phyloP scores from a whole-genome alignment of 2,797 vertebrate genomes.

The Enteromius afrohamiltoni region DNA sequence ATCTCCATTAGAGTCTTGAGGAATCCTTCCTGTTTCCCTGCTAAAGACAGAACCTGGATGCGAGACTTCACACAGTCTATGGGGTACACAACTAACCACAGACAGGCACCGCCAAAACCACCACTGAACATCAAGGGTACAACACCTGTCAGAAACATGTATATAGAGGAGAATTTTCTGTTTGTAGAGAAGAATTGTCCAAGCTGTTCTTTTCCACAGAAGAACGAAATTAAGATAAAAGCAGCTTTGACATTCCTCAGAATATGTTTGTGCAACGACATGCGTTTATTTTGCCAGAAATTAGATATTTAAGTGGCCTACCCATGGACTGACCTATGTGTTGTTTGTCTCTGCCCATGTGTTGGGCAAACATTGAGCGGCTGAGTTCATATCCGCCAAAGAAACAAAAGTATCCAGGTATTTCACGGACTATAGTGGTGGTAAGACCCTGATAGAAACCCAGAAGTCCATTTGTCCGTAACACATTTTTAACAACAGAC shows the following conservation, averaged over 20 bases:
- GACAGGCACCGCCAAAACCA: conserved; percentile 90
- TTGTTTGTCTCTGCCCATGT: conserved; percentile 86
- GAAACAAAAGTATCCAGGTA: conserved; percentile 98
- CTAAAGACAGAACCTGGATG: conserved; percentile 98
- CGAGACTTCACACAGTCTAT: conserved; percentile 97
- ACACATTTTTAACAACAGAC: conserved; percentile 89
- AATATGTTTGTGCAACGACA: neutral
- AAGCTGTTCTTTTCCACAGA: neutral
- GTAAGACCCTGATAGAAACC: conserved; percentile 94
- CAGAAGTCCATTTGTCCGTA: conserved; percentile 85
- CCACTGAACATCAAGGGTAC: conserved; percentile 89
- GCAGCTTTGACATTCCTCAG: neutral
- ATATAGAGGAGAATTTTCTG: neutral
- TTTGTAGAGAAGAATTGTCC: neutral
- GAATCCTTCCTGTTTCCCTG: conserved; percentile 88
- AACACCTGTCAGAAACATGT: conserved; percentile 76
- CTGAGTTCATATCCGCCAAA: conserved; percentile 95
- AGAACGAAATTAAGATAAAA: neutral
- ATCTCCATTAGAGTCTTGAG: conserved; percentile 87
- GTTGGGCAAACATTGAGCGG: conserved; percentile 84
- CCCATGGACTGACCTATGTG: conserved; percentile 83
- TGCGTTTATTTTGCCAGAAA: neutral
- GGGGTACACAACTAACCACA: conserved; percentile 97
- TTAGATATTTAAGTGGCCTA: neutral
- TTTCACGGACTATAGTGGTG: conserved; percentile 91